Base-by-base conservation (phyloP, 2,797 vertebrate genomes). In the Pygocentrus nattereri region DNA sequence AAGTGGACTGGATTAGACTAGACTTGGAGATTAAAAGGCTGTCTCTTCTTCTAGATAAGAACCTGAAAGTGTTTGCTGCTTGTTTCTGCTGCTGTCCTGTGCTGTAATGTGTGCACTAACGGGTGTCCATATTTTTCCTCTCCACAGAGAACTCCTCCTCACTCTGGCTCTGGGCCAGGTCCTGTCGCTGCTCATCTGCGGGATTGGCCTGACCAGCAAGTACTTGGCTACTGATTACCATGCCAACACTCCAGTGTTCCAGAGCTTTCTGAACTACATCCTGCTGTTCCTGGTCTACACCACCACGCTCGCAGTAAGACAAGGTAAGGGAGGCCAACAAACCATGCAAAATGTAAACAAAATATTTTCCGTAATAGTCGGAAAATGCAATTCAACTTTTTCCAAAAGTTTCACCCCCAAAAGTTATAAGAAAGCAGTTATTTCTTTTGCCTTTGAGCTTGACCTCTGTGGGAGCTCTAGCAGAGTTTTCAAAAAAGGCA, bases 241-340 rank as follows among this genome's bases (percentile, higher is more conserved):
- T 41, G 97, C 97, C 88, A 97, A 97, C 89, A 99, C 97, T 0
- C 97, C 97, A 0, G 95, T 98, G 87, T 98, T 99, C 90, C 97
- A 99, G 95, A 97, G 96, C 93, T 98, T 99, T 88, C 97, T 98
- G 87, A 98, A 97, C 94, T 99, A 99, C 86, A 98, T 98, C 88
- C 95, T 99, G 76, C 94, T 98, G 34, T 98, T 99, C 90, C 91
- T 99, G 94, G 97, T 99, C 86, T 99, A 99, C 91, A 98, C 97
- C 18, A 98, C 97, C 67, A 98, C 97, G 6, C 89, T 99, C 82
- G 97, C 97, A 8, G 97, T 99, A 81, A 95, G 97, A 87, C 97
- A 98, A 97, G 97, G 97, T 98, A 95, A 92, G 94, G 80, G 21
- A 18, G 47, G 38, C 27, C 30, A 30, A 49, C n/a, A 41, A 19